These are phyloP conservation scores for Siderastrea siderea DNA, from an alignment of 92 coral and sea anemone genomes.

Conservation along the genomic window DNA sequence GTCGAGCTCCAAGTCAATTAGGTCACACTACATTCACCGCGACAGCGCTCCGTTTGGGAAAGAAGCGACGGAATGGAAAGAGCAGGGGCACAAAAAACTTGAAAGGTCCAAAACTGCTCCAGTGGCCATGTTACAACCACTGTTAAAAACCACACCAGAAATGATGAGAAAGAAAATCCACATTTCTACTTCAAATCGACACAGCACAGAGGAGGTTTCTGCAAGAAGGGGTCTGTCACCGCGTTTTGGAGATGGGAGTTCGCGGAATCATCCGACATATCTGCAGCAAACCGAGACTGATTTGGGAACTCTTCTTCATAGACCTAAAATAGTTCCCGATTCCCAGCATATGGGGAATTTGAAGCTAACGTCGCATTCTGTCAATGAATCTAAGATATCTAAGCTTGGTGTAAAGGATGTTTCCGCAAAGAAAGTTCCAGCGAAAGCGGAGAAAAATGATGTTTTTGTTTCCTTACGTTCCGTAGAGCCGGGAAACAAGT, in stretches of 20 bases:
- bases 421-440: neutral
- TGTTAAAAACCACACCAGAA: conserved; percentile 62
- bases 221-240: neutral
- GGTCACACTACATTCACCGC: neutral
- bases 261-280: neutral
- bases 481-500: neutral
- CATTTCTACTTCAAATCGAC: conserved; percentile 36
- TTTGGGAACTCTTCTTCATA: neutral
- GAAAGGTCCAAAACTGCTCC: conserved; percentile 86
- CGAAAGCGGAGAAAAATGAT: neutral
- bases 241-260: neutral
- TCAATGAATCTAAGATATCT: neutral
- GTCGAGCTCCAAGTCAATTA: neutral
- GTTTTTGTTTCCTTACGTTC: neutral
- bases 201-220: neutral
- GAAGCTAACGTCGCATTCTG: neutral
- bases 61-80: neutral
- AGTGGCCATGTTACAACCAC: conserved; percentile 66
- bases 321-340: neutral
- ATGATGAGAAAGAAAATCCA: conserved; percentile 59
- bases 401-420: neutral
- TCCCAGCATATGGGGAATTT: neutral
- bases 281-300: neutral
- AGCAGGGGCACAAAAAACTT: conserved; percentile 62
- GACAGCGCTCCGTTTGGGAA: neutral